Conservation (phyloP, 64 coral and sea anemone species). For the Actinia equina region DNA sequence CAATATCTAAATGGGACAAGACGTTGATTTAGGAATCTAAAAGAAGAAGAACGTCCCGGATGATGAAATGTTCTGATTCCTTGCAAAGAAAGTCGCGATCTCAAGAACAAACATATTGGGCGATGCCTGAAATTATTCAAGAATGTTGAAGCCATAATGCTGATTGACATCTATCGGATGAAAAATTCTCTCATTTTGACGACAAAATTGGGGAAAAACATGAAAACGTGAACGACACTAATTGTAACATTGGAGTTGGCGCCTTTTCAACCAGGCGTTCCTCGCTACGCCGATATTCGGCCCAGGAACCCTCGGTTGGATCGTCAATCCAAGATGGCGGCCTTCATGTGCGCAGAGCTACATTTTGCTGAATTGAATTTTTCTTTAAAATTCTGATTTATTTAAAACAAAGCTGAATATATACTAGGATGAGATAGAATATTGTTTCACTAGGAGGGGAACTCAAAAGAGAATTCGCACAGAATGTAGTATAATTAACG, state of each 20-base stretch:
- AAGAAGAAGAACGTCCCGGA: background rate
- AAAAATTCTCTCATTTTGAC: background rate
- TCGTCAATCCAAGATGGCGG: constrained; percentile 49
- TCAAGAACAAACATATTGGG: background rate
- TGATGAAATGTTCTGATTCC: background rate
- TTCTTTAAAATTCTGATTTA: background rate
- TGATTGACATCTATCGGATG: background rate
- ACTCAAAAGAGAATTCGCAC: background rate
- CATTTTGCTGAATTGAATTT: no score
- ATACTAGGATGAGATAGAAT: background rate
- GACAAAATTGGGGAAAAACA: background rate
- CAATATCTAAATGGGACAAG: background rate
- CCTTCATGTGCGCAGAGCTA: background rate
- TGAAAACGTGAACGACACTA: background rate
- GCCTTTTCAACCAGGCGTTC: background rate
- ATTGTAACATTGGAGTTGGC: background rate
- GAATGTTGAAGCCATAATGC: background rate
- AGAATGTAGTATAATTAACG: background rate
- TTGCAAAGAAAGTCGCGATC: background rate
- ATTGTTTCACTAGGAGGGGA: background rate
- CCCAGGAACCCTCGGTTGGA: background rate
- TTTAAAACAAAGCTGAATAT: background rate
- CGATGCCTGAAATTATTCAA: background rate
- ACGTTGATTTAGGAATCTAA: background rate
- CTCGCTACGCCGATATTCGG: background rate